Evolutionary conservation across 2,888 invertebrate species (phyloP).

Genomic region (Ormyrus nitidulus): DNA sequence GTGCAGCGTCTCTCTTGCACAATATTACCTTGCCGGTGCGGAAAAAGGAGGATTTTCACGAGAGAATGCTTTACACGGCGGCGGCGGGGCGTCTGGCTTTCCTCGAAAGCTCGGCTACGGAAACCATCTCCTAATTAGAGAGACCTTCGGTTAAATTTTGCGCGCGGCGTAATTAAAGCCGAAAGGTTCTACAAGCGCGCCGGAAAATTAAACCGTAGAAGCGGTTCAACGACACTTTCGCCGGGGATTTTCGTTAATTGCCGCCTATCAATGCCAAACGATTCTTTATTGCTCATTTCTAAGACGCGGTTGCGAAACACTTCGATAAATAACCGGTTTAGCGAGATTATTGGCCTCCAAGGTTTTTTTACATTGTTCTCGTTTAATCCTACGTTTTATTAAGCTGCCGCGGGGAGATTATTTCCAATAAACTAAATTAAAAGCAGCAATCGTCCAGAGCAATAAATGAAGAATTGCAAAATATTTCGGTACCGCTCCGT

Average conservation of each 20-base stretch:
- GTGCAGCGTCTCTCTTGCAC: not conserved
- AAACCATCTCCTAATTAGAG: slow-evolving; percentile 47
- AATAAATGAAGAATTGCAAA: no score
- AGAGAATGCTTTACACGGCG: not conserved
- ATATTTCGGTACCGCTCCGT: no score
- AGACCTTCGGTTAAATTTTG: slow-evolving; percentile 40
- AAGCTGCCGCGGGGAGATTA: no score
- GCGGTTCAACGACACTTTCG: not conserved
- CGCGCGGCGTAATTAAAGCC: slow-evolving; percentile 40
- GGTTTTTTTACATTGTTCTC: no score
- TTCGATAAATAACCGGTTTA: no score
- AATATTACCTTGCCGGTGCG: not conserved
- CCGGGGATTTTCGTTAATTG: not conserved
- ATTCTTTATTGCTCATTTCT: not conserved
- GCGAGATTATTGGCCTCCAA: no score
- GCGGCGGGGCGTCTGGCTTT: not conserved
- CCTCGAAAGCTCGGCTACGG: not conserved
- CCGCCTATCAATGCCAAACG: slow-evolving; percentile 18
- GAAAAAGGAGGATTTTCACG: not conserved
- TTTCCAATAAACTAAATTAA: no score
- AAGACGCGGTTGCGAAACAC: no score
- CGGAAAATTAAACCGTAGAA: slow-evolving; percentile 30
- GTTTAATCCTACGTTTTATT: no score
- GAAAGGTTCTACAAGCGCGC: slow-evolving; percentile 16
- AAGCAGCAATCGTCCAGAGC: no score